A percentile compares a stretch with the other conserved stretches of the same genome.
Conservation (phyloP, 2,113 vertebrate genomes). For the Scomber scombrus region DNA sequence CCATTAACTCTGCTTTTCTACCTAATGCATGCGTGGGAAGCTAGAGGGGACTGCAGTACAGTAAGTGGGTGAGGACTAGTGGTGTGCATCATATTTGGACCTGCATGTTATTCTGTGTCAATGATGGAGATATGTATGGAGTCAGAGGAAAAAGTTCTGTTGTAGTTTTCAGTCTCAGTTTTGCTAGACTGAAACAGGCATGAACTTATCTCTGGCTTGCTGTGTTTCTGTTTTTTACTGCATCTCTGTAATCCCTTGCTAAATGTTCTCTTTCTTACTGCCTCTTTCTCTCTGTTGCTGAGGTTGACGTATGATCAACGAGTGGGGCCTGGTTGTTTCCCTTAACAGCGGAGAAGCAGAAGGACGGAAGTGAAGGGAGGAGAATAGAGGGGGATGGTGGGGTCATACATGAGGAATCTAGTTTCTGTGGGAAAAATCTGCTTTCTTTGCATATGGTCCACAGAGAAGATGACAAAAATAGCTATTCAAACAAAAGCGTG, state of each 20-base stretch:
- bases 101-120: slow-evolving; percentile 8
- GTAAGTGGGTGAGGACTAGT: slow-evolving; percentile 2
- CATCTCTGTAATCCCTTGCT: not conserved
- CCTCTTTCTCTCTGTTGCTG: slow-evolving; percentile 17
- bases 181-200: not conserved
- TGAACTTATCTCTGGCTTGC: not conserved
- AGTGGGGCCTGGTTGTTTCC: slow-evolving; percentile 42
- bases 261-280: not conserved
- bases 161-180: not conserved
- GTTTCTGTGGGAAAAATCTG: slow-evolving; percentile 81
- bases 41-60: slow-evolving; percentile 7
- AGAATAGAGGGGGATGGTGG: slow-evolving; percentile 50
- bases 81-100: slow-evolving; percentile 15
- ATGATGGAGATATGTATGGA: not conserved
- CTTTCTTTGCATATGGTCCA: slow-evolving; percentile 55
- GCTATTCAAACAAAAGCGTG: slow-evolving; percentile 36
- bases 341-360: slow-evolving; percentile 71
- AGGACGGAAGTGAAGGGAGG: slow-evolving; percentile 71
- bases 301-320: slow-evolving; percentile 46
- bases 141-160: not conserved
- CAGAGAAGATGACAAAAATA: slow-evolving; percentile 70
- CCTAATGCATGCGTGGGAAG: slow-evolving; percentile 49
- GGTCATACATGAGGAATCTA: slow-evolving; percentile 78
- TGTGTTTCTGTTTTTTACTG: not conserved
- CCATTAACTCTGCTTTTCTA: not conserved